Evolutionary conservation across 2,888 invertebrate species (phyloP), one percentile per base, ranked within the genome.

Genomic region (Cheiracanthium punctorium): DNA sequence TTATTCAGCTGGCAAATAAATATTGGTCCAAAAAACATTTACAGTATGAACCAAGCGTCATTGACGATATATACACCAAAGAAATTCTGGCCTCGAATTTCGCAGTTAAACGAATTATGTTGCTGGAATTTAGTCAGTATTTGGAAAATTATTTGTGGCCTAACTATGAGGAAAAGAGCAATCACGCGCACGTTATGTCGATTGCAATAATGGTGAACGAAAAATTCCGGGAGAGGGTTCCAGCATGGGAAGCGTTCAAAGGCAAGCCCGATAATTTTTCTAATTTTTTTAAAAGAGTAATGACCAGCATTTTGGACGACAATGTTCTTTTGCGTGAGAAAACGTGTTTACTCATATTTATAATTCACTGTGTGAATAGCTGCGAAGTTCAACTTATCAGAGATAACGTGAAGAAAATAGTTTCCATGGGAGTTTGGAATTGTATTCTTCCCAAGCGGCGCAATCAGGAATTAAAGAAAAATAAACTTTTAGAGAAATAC

Each of bases 121-220:
- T 98, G 94, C 93, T 99, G 82, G 98, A 99, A 92, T 98, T 98
- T 92, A 98, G 98, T 88, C 99, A 98, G 91, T 99, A 98, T 92
- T 92, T 99, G 89, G 99, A 99, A 92, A 97, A 96, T 91, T 99
- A 96, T 92, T 92, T 99, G 75, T 99, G 99, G 99, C 98, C 98
- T 0, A 96, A 98, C 92, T 99, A 96, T 92, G 93, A 93, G 79
- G 94, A 94, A n/a, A 92, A 93, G 89, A 95, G 97, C 0, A 94
- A 95, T 0, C 94, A 95, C 90, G 95, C 96, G n/a, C 98, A 98
- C 91, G 94, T 98, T 91, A 95, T 99, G 95, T 98, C 98, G 0
- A 97, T 99, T 89, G 96, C 98, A n/a, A 95, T 97, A 0, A 97
- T 99, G 96, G 95, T 99, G 69, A 99, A 99, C 93, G 99, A 99